phyloP scores from a whole-genome alignment of 2,888 invertebrate genomes.

The Polyommatus icarus region DNA sequence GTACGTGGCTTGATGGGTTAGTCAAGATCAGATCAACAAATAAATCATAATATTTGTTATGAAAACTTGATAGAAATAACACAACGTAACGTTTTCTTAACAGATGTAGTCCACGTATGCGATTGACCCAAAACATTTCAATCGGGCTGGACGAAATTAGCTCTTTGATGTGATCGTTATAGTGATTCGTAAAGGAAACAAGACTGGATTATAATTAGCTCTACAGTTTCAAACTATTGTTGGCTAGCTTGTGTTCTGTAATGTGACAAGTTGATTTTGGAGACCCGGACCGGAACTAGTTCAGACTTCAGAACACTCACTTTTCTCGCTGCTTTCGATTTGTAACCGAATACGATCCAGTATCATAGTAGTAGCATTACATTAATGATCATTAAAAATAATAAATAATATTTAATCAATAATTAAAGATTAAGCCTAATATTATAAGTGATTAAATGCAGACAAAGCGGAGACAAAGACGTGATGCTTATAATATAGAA shows the following conservation, averaged over 20 bases:
- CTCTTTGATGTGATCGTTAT: constrained; percentile 26
- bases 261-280: not conserved
- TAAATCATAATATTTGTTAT: not conserved
- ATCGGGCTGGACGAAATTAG: constrained; percentile 20
- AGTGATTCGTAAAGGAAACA: constrained; percentile 29
- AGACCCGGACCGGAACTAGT: not conserved
- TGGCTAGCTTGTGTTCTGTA: not conserved
- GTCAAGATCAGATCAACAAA: not conserved
- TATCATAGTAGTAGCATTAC: not conserved
- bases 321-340: not conserved
- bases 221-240: not conserved
- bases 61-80: not conserved
- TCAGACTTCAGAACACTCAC: not conserved
- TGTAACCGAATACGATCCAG: not conserved
- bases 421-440: too few relatives aligned
- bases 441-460: not conserved
- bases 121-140: constrained; percentile 22
- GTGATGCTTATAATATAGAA: not conserved
- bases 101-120: not conserved
- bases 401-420: too few relatives aligned
- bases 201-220: constrained; percentile 20
- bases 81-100: not conserved
- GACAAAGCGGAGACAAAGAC: not conserved
- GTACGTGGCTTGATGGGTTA: too few relatives aligned
- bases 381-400: not conserved